Percentiles rank a stretch among this genome's conserved stretches.
Conservation (phyloP, 2,888 invertebrate genomes). For the Limnephilus auricula region DNA sequence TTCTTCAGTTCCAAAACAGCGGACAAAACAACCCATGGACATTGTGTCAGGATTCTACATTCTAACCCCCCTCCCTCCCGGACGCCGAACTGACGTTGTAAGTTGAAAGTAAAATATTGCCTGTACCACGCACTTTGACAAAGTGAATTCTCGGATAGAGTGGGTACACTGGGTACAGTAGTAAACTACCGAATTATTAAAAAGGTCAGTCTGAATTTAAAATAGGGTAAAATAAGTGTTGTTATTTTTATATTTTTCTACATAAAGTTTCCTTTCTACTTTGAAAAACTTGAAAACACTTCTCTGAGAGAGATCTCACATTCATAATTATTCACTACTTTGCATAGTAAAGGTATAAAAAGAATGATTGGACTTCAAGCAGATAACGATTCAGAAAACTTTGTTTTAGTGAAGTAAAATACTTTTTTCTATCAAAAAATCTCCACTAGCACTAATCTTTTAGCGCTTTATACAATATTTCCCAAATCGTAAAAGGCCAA, state of each 20-base stretch:
- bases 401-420: background rate
- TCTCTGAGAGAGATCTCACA: background rate
- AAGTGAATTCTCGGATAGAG: conserved; percentile 59
- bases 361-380: background rate
- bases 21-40: conserved; percentile 12
- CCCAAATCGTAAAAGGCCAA: background rate
- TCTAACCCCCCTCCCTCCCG: background rate
- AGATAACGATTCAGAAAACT: background rate
- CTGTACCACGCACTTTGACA: conserved; percentile 64
- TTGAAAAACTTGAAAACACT: background rate
- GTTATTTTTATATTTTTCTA: background rate
- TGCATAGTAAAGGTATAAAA: background rate
- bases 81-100: conserved; percentile 33
- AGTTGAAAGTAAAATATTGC: conserved; percentile 63
- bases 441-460: background rate
- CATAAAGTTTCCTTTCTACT: background rate
- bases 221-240: background rate
- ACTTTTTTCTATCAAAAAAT: background rate
- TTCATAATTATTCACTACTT: background rate
- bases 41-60: conserved; percentile 23
- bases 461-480: background rate
- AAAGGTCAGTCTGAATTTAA: conserved; percentile 30
- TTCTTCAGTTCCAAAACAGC: background rate
- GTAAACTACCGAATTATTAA: conserved; percentile 46
- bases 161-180: background rate